phyloP scores from a whole-genome alignment of 2,113 vertebrate species.

The Notarius lentiginosus region DNA sequence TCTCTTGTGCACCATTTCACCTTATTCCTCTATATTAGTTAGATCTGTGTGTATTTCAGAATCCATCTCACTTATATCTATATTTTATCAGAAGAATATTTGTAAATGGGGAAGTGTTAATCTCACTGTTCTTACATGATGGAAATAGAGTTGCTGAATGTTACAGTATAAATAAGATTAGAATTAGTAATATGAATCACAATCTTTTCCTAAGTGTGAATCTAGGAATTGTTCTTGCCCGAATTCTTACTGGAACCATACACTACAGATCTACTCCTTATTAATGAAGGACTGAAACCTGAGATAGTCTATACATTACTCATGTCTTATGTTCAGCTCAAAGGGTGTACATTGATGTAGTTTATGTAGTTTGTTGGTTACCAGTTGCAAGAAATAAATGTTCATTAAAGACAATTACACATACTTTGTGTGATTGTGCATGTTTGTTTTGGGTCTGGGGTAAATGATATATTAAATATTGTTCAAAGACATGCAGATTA shows the following conservation, averaged over 20 bases:
- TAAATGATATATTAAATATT: background rate
- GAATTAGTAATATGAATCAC: constrained; percentile 26
- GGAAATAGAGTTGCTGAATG: constrained; percentile 17
- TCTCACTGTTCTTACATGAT: constrained; percentile 1
- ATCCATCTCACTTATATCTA: constrained; percentile 6
- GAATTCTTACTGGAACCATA: constrained; percentile 11
- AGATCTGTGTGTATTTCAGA: background rate
- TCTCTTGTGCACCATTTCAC: background rate
- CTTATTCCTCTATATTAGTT: constrained; percentile 6
- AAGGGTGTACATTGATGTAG: constrained; percentile 34
- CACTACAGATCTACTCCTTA: background rate
- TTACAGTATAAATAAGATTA: constrained; percentile 25
- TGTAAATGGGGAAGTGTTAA: constrained; percentile 3
- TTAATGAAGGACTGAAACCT: constrained; percentile 6
- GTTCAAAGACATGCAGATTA: background rate
- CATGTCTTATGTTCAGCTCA: constrained; percentile 25
- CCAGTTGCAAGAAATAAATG: constrained; percentile 43
- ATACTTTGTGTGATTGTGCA: background rate
- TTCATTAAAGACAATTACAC: constrained; percentile 42
- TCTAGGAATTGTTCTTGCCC: constrained; percentile 19
- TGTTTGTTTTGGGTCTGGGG: background rate
- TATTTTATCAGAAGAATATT: constrained; percentile 38
- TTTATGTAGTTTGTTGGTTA: constrained; percentile 46
- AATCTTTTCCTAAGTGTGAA: constrained; percentile 27
- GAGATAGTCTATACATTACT: constrained; percentile 3